Percentiles rank a stretch among this genome's conserved stretches.
Evolutionary conservation across 2,113 vertebrate species (phyloP).

Genomic region (Aegypius monachus): DNA sequence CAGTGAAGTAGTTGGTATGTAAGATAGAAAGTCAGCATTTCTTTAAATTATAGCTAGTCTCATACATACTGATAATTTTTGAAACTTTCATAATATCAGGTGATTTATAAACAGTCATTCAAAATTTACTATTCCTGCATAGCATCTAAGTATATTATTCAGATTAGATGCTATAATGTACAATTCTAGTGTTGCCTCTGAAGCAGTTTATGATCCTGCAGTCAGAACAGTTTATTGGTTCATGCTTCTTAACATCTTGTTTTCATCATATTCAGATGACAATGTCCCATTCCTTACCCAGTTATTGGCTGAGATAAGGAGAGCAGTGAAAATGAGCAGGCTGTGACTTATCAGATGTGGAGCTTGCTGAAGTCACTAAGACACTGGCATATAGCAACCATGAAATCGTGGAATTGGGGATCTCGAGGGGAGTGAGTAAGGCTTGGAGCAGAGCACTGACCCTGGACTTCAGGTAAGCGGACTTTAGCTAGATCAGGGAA

Average conservation of each 20-base stretch:
- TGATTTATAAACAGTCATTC: background rate
- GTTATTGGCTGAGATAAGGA: background rate
- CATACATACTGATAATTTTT: background rate
- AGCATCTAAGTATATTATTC: background rate
- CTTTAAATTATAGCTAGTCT: background rate
- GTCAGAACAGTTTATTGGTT: background rate
- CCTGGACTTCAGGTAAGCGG: background rate
- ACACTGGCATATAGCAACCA: background rate
- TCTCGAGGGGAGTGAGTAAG: background rate
- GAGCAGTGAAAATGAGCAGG: background rate
- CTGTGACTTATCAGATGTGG: background rate
- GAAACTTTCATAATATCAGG: background rate
- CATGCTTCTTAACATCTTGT: background rate
- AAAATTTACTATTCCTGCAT: background rate
- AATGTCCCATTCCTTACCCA: background rate
- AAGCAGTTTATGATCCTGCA: background rate
- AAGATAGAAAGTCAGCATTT: background rate
- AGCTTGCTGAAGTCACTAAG: background rate
- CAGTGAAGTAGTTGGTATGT: background rate
- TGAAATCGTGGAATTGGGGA: background rate
- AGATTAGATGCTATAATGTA: background rate
- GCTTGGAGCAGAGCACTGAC: background rate
- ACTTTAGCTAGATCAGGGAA: background rate
- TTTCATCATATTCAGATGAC: background rate
- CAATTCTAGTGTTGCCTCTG: background rate